Conservation (phyloP, 2,797 vertebrate genomes). For the Scarus forsteni region DNA sequence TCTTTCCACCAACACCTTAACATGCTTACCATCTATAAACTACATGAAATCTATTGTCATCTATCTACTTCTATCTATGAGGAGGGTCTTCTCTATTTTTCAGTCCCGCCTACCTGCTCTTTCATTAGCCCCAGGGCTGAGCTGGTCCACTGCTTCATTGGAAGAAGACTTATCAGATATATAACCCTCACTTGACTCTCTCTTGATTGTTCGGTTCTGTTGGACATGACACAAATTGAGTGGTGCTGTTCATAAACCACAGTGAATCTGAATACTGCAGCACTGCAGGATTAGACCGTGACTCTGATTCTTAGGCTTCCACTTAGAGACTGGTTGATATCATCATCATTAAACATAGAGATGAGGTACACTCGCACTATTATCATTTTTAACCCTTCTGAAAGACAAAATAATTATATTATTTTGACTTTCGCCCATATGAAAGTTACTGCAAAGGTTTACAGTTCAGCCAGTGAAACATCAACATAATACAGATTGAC, state of each 20-base stretch:
- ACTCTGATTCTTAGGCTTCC: background rate
- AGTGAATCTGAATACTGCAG: conserved; percentile 19
- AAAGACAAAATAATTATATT: background rate
- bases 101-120: conserved; percentile 83
- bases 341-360: conserved; percentile 2
- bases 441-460: background rate
- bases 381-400: background rate
- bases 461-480: conserved; percentile 20
- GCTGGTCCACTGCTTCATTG: conserved; percentile 84
- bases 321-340: background rate
- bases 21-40: background rate
- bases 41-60: conserved; percentile 1
- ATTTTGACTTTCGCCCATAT: background rate
- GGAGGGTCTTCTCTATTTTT: conserved; percentile 32
- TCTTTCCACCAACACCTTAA: conserved; percentile 16
- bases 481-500: conserved; percentile 21
- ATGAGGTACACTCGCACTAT: background rate
- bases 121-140: conserved; percentile 82
- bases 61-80: conserved; percentile 12
- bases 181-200: conserved; percentile 79
- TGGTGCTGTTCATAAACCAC: conserved; percentile 34
- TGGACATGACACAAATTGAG: conserved; percentile 81
- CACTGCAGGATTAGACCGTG: background rate
- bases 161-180: conserved; percentile 84
- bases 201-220: conserved; percentile 83